Conservation (phyloP, 2,113 vertebrate species). For the Cyanoderma ruficeps region DNA sequence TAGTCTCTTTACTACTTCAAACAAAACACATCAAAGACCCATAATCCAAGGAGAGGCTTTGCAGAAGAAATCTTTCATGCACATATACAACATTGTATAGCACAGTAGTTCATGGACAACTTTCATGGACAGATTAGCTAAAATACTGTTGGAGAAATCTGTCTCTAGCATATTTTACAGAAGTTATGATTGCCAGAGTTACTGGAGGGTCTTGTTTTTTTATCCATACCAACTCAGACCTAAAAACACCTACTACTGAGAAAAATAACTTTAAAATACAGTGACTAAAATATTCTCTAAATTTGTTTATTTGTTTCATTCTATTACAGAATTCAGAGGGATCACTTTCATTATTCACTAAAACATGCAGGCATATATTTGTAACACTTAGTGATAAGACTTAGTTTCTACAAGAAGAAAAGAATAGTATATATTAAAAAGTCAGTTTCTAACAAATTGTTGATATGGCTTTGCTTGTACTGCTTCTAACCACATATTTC, state of each 20-base stretch:
- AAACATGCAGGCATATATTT: not conserved
- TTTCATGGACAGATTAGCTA: slow-evolving; percentile 10
- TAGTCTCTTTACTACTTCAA: slow-evolving; percentile 17
- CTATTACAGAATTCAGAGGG: not conserved
- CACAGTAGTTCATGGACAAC: not conserved
- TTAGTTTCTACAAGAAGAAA: not conserved
- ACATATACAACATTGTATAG: not conserved
- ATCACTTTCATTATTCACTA: slow-evolving; percentile 14
- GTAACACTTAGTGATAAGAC: not conserved
- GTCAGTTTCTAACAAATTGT: not conserved
- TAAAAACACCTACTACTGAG: not conserved
- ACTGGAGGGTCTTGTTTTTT: not conserved
- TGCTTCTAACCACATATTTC: not conserved
- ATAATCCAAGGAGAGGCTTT: not conserved
- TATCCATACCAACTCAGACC: not conserved
- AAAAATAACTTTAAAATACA: not conserved
- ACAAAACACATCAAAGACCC: slow-evolving; percentile 12
- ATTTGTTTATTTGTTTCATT: not conserved
- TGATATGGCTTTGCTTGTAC: not conserved
- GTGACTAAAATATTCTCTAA: not conserved
- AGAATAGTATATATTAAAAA: not conserved
- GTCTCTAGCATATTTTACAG: not conserved
- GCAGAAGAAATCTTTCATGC: slow-evolving; percentile 7
- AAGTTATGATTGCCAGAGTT: slow-evolving; percentile 18
- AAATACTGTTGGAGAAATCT: not conserved